Percentiles rank a stretch among this genome's conserved stretches.
phyloP scores from a whole-genome alignment of 37 sponge, comb jelly and placozoan species.

The Aplysina aerophoba region DNA sequence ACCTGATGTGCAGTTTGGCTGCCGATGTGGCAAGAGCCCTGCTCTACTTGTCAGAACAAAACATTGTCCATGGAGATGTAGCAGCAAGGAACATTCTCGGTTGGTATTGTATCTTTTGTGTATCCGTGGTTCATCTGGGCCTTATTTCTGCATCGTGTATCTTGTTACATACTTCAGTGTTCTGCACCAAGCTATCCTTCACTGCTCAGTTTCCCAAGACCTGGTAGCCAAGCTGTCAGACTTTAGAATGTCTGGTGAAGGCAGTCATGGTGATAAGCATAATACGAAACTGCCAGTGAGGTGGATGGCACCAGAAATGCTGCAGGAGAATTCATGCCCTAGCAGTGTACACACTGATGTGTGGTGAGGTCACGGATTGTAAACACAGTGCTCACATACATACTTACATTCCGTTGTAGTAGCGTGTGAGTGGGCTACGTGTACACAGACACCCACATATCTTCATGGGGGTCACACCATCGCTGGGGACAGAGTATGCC shows the following conservation, averaged over 20 bases:
- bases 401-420: no score
- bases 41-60: conserved; percentile 28
- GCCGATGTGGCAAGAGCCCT: conserved; percentile 48
- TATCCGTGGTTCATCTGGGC: no score
- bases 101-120: conserved; percentile 5
- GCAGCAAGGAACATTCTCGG: conserved; percentile 66
- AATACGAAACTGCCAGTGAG: conserved; percentile 43
- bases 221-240: conserved; percentile 55
- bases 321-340: conserved; percentile 5
- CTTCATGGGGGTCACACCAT: no score
- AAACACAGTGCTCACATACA: no score
- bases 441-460: no score
- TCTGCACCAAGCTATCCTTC: no score
- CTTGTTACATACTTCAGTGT: no score
- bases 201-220: conserved; percentile 35
- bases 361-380: no score
- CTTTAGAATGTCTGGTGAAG: conserved; percentile 50
- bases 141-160: no score
- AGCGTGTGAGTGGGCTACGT: no score
- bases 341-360: conserved; percentile 47
- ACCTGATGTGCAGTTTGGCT: conserved; percentile 2
- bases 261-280: conserved; percentile 33
- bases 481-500: no score
- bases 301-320: conserved; percentile 65
- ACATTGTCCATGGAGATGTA: conserved; percentile 60